Evolutionary conservation across 2,113 vertebrate species (phyloP).

Genomic region (Muntiacus reevesi): DNA sequence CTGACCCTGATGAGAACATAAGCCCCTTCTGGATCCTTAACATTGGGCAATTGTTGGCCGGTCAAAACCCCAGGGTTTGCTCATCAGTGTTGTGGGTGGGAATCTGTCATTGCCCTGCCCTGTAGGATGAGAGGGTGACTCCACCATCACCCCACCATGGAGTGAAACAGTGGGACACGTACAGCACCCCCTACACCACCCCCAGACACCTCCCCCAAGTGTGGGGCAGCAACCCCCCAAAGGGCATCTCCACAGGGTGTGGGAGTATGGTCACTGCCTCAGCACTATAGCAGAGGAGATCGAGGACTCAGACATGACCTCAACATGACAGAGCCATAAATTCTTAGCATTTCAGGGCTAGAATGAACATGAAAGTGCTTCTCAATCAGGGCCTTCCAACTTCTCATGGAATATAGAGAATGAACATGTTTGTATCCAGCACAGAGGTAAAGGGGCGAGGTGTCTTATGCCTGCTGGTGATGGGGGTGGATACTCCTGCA

Average conservation of each 20-base stretch:
- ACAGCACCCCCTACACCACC: too few species aligned
- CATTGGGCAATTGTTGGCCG: background rate
- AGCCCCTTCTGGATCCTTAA: background rate
- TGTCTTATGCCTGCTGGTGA: background rate
- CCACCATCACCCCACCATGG: background rate
- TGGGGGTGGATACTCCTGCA: background rate
- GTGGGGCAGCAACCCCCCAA: background rate
- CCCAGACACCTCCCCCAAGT: background rate
- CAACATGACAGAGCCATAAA: background rate
- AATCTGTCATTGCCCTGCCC: background rate
- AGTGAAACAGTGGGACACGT: background rate
- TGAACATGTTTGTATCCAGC: background rate
- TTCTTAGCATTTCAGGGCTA: background rate
- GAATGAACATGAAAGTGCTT: background rate
- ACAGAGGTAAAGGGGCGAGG: background rate
- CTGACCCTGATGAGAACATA: background rate
- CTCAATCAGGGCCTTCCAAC: background rate
- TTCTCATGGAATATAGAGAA: background rate
- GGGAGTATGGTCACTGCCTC: fast-evolving
- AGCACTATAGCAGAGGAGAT: background rate
- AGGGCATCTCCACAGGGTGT: background rate
- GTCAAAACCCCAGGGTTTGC: fast-evolving
- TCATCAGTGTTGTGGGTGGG: fast-evolving
- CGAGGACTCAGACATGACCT: background rate
- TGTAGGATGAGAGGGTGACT: background rate